These are phyloP conservation scores for Poecilia velifera DNA, from an alignment of 2,797 vertebrate species.

Conservation along the genomic window DNA sequence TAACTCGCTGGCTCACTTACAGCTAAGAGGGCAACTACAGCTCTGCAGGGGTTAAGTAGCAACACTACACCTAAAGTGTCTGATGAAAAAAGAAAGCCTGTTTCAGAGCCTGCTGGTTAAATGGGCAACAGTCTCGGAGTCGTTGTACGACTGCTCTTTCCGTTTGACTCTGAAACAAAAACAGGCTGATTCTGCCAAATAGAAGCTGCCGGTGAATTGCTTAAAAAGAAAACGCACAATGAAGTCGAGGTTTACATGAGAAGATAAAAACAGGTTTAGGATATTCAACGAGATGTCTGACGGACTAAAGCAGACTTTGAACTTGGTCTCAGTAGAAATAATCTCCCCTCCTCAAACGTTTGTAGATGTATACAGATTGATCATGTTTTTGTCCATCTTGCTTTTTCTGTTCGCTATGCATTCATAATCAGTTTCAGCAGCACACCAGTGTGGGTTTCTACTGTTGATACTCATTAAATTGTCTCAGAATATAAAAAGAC, in stretches of 20 bases:
- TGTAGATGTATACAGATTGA: slow-evolving; percentile 3
- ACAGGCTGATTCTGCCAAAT: slow-evolving; percentile 49
- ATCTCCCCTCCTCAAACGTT: neutral
- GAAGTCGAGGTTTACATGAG: neutral
- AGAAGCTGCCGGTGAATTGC: slow-evolving; percentile 45
- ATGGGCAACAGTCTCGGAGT: neutral
- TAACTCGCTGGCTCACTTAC: neutral
- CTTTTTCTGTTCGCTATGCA: neutral
- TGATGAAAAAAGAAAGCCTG: neutral
- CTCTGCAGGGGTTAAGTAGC: slow-evolving; percentile 1
- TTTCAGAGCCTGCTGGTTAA: neutral
- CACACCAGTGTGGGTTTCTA: slow-evolving; percentile 8
- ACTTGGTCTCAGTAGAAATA: slow-evolving; percentile 1
- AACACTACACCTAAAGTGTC: slow-evolving; percentile 1
- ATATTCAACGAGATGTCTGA: slow-evolving; percentile 33
- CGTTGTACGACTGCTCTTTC: slow-evolving; percentile 11
- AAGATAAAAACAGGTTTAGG: slow-evolving; percentile 17
- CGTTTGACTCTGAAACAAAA: slow-evolving; percentile 30
- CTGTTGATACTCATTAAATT: neutral
- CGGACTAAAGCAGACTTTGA: slow-evolving; percentile 21
- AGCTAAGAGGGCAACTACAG: neutral
- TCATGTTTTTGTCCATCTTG: neutral
- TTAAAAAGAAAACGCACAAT: slow-evolving; percentile 43
- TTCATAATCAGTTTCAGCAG: neutral
- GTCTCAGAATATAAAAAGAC: slow-evolving; percentile 13